Evolutionary conservation across 1,140 invertebrate genomes (phyloP), one percentile per base, ranked within the genome.

Genomic region (Drosophila quadrilineata): DNA sequence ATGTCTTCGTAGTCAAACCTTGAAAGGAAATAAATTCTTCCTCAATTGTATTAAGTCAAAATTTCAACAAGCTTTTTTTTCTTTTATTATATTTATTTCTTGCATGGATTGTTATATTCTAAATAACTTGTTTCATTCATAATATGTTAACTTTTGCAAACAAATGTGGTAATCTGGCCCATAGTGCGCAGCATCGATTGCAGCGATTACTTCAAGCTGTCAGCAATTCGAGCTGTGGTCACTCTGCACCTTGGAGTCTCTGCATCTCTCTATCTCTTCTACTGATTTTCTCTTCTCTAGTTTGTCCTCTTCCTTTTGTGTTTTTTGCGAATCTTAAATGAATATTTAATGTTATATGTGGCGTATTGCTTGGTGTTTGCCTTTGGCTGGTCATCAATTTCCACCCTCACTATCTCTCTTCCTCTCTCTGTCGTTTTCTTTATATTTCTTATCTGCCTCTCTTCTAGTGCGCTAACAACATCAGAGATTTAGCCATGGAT

Each of bases 261-360:
- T 9, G 6, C 19, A 14, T 38, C 8, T 2, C 36, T 2, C 16
- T 19, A 6, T 17, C 14, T 6, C 16, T 19, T 3, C 2, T 9
- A 17, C 6, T 21, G 9, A 14, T 16, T 29, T 5, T 46, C 14
- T 50, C 14, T 19, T 8, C 22, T 24, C 6, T 4, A 9, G 33
- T 71, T 71, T n/a, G n/a, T n/a, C n/a, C n/a, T n/a, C n/a, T n/a
- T n/a, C 80, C 75, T 79, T 80, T 65, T 80, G 65, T 62, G 62
- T 26, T 56, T 46, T 45, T 33, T 64, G 63, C 75, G 80, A 79
- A 79, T 80, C 59, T 50, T 60, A 79, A 79, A 79, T 80, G 60
- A 79, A 79, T 80, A 67, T 75, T 80, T 71, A 62, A 80, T 72
- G 57, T 28, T 29, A 43, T 22, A 12, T 17, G 17, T 46, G 45